Percentiles rank a stretch among this genome's conserved stretches.
Conservation (phyloP, 2,113 vertebrate species). For the Solea solea region DNA sequence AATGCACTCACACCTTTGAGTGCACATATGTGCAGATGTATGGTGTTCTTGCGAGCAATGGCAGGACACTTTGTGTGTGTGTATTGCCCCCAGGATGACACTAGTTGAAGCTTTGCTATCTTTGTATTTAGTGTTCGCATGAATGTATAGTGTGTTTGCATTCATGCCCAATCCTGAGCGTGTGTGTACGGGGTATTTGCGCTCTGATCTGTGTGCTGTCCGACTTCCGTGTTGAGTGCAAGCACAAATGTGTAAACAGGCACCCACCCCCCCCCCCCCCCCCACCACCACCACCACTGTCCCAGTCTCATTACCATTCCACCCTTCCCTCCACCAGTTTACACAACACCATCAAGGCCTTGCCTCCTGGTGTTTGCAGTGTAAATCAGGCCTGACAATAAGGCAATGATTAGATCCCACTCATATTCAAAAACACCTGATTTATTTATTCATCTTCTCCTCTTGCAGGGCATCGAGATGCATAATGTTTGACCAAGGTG, state of each 20-base stretch:
- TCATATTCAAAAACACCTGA: slow-evolving; percentile 75
- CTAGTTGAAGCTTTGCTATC: slow-evolving; percentile 40
- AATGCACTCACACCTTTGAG: slow-evolving; percentile 41
- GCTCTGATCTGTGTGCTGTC: slow-evolving; percentile 55
- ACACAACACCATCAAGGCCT: slow-evolving; percentile 68
- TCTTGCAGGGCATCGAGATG: slow-evolving; percentile 70
- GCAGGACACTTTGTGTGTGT: slow-evolving; percentile 19
- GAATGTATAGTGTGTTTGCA: slow-evolving; percentile 52
- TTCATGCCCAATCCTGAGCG: slow-evolving; percentile 35
- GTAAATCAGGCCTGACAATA: slow-evolving; percentile 77
- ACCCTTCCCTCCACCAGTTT: slow-evolving; percentile 61
- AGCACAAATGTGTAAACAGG: slow-evolving; percentile 57
- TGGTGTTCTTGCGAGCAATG: slow-evolving; percentile 8
- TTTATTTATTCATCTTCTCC: slow-evolving; percentile 79
- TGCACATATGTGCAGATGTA: slow-evolving; percentile 27
- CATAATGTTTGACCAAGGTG: slow-evolving; percentile 76
- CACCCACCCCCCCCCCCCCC: slow-evolving; percentile 4
- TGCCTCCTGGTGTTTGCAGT: slow-evolving; percentile 70
- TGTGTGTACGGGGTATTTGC: slow-evolving; percentile 25
- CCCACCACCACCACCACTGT: not conserved
- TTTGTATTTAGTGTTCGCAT: slow-evolving; percentile 51
- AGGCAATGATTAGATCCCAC: slow-evolving; percentile 77
- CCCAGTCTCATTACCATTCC: slow-evolving; percentile 71
- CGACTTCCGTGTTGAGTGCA: slow-evolving; percentile 34
- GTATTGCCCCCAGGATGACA: slow-evolving; percentile 57